These are phyloP conservation scores for Neocrepidodera transversa DNA, from an alignment of 2,888 invertebrate genomes.

Conservation along the genomic window DNA sequence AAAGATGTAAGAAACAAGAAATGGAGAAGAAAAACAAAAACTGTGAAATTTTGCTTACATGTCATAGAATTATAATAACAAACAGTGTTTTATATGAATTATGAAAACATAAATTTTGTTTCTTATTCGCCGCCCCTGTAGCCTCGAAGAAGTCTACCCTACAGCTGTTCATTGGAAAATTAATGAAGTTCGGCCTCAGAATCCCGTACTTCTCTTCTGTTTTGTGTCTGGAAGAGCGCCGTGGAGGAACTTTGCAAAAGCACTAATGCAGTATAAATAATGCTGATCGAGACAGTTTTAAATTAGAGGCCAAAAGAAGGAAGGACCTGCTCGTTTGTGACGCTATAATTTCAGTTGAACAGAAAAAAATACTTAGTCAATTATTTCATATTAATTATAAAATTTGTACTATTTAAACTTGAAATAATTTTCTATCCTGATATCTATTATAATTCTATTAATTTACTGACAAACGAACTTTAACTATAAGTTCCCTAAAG, in stretches of 20 bases:
- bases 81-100: too few species aligned
- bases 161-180: conserved; percentile 50
- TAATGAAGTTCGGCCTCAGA: conserved; percentile 45
- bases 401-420: too few species aligned
- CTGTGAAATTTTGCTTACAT: too few species aligned
- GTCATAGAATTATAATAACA: too few species aligned
- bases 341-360: too few species aligned
- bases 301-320: conserved; percentile 35
- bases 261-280: conserved; percentile 51
- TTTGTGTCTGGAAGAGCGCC: conserved; percentile 41
- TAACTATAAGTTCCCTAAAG: neutral
- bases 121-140: conserved; percentile 8
- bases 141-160: conserved; percentile 32
- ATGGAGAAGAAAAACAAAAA: too few species aligned
- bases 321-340: conserved; percentile 25
- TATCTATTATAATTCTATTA: neutral
- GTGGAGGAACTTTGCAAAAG: conserved; percentile 39
- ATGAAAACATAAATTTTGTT: too few species aligned
- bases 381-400: too few species aligned
- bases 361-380: too few species aligned
- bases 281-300: conserved; percentile 48
- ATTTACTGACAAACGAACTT: neutral
- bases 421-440: neutral
- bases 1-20: too few species aligned
- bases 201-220: conserved; percentile 42